phyloP scores from a whole-genome alignment of 2,113 vertebrate genomes.

The Macroglossus sobrinus region DNA sequence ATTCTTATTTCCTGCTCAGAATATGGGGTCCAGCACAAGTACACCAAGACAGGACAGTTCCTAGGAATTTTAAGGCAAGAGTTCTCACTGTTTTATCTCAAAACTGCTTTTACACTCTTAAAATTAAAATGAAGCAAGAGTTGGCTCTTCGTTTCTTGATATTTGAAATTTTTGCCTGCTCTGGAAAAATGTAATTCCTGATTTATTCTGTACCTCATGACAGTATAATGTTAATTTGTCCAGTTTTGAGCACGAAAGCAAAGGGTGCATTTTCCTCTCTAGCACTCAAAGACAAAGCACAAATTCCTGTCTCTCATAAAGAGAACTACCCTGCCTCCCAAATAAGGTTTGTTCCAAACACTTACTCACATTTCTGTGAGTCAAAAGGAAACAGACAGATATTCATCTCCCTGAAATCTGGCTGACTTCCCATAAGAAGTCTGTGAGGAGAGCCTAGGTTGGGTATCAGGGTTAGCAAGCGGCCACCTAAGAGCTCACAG shows the following conservation, averaged over 20 bases:
- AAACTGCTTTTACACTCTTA: not conserved
- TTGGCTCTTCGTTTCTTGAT: not conserved
- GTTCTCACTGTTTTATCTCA: not conserved
- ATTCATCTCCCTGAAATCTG: conserved; percentile 59
- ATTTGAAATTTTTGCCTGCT: not conserved
- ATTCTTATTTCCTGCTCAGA: not conserved
- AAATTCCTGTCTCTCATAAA: not conserved
- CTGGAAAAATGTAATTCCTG: not conserved
- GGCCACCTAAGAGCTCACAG: not conserved
- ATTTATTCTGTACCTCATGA: not conserved
- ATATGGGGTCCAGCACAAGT: not conserved
- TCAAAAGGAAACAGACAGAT: conserved; percentile 67
- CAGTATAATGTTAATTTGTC: not conserved
- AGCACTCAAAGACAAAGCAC: conserved; percentile 27
- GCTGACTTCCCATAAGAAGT: conserved; percentile 28
- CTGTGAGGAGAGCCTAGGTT: not conserved
- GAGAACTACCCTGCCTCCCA: not conserved
- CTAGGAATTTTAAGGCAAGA: not conserved
- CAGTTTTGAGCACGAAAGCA: not conserved
- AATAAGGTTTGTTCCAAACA: conserved; percentile 36
- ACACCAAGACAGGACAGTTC: not conserved
- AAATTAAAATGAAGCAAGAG: not conserved
- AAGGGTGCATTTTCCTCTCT: not conserved
- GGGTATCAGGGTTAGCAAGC: not conserved
- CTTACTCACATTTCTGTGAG: conserved; percentile 65